Evolutionary conservation across 2,113 vertebrate species (phyloP), one percentile per base, ranked within the genome.

Genomic region (Athene noctua): DNA sequence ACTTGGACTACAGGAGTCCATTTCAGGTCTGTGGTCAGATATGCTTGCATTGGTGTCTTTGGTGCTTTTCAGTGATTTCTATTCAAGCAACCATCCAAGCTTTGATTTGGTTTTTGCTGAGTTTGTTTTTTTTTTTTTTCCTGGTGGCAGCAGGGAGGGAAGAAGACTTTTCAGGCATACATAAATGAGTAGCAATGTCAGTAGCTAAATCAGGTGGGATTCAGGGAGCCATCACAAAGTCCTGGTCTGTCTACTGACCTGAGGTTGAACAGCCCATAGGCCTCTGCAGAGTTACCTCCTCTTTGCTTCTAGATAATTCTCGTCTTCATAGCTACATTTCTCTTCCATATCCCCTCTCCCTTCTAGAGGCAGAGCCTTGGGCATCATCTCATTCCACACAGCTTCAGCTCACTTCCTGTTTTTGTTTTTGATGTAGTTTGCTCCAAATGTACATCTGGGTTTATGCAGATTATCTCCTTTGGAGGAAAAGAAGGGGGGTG

Each of bases 331-430:
- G 58, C 72, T 78, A 32, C 8, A 22, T 77, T 85, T 67, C 27
- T 92, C 62, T 93, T 65, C 70, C 30, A 25, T 80, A 36, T 65
- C 10, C n/a, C 44, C 49, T 80, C 38, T 80, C 29, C 51, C 83
- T 83, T 90, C 88, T 70, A 47, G 46, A 93, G 61, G 71, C 71
- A 93, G 79, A 94, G 70, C 90, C 88, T 95, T 75, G 51, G 83
- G 63, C 83, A 66, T 83, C 75, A 61, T 92, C 16, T 4, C 32
- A 79, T 11, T 51, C 72, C 62, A 77, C 40, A 54, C 27, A 67
- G 44, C 81, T 91, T 92, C 55, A 90, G 36, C 27, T 91, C 32
- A 44, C 36, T 71, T 93, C 46, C 51, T 86, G 80, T 49, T 96
- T 95, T 92, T 81, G 19, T 66, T 96, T 96, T 85, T 73, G 38